Percentiles rank a stretch among this genome's conserved stretches.
Evolutionary conservation across 1,140 invertebrate genomes (phyloP).

Genomic region (Caenorhabditis remanei): DNA sequence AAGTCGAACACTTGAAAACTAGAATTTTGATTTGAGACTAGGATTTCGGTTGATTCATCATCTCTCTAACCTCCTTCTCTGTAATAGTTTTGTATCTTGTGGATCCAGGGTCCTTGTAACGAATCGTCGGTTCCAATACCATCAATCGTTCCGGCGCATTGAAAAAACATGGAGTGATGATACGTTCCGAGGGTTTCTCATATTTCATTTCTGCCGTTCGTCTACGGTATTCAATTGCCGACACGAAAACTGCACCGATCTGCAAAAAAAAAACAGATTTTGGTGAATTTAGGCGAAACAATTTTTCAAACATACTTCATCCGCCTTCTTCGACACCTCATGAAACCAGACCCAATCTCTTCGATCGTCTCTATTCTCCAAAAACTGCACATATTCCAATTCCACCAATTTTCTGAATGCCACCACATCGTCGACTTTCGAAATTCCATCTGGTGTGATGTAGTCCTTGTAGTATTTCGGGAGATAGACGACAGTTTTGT

Average conservation of each 20-base stretch:
- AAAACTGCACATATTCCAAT: not conserved
- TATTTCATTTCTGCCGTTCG: not conserved
- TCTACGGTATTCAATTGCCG: not conserved
- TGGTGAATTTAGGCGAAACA: too few species aligned
- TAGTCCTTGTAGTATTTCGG: constrained; percentile 31
- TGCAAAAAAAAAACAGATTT: too few species aligned
- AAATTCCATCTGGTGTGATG: not conserved
- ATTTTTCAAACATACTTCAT: not conserved
- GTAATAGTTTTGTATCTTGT: not conserved
- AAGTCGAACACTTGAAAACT: too few species aligned
- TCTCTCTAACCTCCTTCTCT: not conserved
- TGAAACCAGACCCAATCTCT: not conserved
- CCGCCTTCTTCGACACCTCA: not conserved
- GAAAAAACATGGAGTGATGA: constrained; percentile 6
- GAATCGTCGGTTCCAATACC: constrained; percentile 12
- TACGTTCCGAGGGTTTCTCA: not conserved
- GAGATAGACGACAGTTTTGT: not conserved
- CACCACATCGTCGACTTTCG: constrained; percentile 22
- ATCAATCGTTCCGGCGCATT: constrained; percentile 3
- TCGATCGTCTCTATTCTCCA: not conserved
- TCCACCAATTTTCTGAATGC: constrained; percentile 24
- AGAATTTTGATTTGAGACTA: too few species aligned
- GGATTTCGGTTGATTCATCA: too few species aligned
- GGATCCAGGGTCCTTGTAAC: not conserved
- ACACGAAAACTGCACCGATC: constrained; percentile 6